Evolutionary conservation across 1,140 invertebrate genomes (phyloP), one percentile per base, ranked within the genome.

Genomic region (Plodia interpunctella): DNA sequence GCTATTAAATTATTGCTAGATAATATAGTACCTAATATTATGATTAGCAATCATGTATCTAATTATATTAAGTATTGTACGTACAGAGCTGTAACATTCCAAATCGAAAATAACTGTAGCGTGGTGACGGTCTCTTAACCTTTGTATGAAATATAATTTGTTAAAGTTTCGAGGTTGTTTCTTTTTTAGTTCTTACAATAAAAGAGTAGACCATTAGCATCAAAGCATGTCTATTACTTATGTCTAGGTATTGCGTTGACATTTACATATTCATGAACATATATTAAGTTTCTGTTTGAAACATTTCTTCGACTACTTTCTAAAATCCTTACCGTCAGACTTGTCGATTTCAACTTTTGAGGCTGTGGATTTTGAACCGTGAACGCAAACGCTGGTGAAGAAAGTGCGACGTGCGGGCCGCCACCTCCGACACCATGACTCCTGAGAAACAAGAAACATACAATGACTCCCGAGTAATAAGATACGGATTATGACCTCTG

Each of bases 371-470:
- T 87, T 89, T 57, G 84, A 85, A 73, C 80, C 80, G 65, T 85
- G 82, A 44, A 66, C 72, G 65, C 84, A 85, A 64, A 74, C 72
- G 60, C 78, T 80, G 68, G 87, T 87, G 66, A 78, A 87, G 61
- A 89, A 80, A 5, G 78, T 59, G 13, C 87, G 83, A n/a, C 87
- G 80, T 20, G 76, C 66, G 13, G 87, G 80, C 70, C 90, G 86
- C 86, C 86, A 89, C 60, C 88, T 75, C 50, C 88, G 78, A 75
- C 87, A 90, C 89, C 89, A 90, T 63, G 89, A 88, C 76, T 90
- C 89, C 89, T 90, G 75, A n/a, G 10, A 19, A 11, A 51, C 10
- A 20, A 32, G 11, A 32, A 32, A 10, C 6, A 3, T 6, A 1
- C 10, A 8, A 25, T 25, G 2, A 25, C 2, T 25, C 2, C 21